Percentiles rank a stretch among this genome's conserved stretches.
Evolutionary conservation across 1,140 invertebrate species (phyloP).

Genomic region (Aplysia californica): DNA sequence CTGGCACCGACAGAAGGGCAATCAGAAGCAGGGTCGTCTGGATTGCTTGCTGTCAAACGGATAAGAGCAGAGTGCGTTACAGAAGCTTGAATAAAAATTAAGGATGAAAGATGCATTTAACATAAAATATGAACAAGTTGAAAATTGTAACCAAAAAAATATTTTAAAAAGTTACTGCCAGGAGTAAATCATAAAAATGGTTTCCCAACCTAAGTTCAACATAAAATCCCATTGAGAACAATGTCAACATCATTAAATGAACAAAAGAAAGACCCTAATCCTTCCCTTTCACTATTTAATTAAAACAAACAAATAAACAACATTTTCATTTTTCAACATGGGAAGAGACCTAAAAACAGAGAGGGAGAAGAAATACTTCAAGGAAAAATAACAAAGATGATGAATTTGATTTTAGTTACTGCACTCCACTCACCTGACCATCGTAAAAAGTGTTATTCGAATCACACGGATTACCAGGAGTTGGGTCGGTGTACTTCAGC

Average conservation of each 20-base stretch:
- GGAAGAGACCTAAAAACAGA: too few species aligned
- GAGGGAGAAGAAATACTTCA: neutral
- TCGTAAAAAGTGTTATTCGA: conserved; percentile 45
- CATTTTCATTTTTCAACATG: too few species aligned
- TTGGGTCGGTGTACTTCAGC: conserved; percentile 43
- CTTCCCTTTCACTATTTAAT: too few species aligned
- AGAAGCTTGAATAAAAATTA: neutral
- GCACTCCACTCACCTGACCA: conserved; percentile 52
- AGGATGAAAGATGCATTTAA: neutral
- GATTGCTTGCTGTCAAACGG: conserved; percentile 73
- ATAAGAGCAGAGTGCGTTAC: neutral
- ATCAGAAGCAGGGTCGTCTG: conserved; percentile 80
- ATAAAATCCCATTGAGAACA: neutral
- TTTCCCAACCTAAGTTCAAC: neutral
- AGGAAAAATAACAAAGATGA: neutral
- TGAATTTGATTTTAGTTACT: too few species aligned
- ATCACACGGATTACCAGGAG: conserved; percentile 24
- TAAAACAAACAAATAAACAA: too few species aligned
- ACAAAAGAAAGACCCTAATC: too few species aligned
- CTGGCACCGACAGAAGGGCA: conserved; percentile 86
- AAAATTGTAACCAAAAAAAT: neutral
- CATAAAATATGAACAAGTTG: neutral
- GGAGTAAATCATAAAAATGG: neutral
- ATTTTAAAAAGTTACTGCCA: neutral
- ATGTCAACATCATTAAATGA: too few species aligned